Evolutionary conservation across 2,113 vertebrate species (phyloP), one percentile per base, ranked within the genome.

Genomic region (Thamnaconus septentrionalis): DNA sequence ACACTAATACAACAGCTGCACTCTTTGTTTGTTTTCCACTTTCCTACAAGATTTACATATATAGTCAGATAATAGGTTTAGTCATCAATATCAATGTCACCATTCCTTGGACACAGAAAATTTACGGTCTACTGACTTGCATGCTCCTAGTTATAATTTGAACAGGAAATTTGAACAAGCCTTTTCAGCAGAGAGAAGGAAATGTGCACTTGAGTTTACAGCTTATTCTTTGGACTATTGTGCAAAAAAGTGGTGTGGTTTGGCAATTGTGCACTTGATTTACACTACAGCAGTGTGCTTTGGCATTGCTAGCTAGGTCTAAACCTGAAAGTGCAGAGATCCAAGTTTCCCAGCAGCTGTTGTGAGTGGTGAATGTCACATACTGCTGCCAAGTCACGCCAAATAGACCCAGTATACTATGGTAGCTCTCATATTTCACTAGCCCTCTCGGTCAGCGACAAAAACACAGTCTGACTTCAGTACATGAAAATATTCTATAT

Each of bases 181-280:
- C 63, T 63, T 73, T 77, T 73, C 59, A 66, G 74, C 62, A 42
- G 59, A 81, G 77, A 69, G 66, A 73, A 86, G 88, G 88, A 93
- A 94, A 82, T 51, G 63, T 83, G 76, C 83, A 84, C 91, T 91
- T 88, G 68, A 87, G 85, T 85, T 69, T 83, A 79, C 75, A 84
- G 66, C 80, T 84, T 86, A 90, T 90, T 91, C 90, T 87, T 81
- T 67, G 69, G 79, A 78, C 66, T 48, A 69, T 74, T 70, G 53
- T 55, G 11, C 63, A 67, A 76, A 81, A 59, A 47, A 62, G 58
- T 3, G 55, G 63, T 59, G 57, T 56, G 73, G 70, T 59, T 81
- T 71, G 72, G 44, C 61, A 57, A 66, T 71, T 82, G 81, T 73
- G 86, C 76, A 84, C 86, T 89, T 93, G 91, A 92, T 90, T 92